Conservation (phyloP, 37 sponge, comb jelly and placozoan species). For the Amphimedon queenslandica region DNA sequence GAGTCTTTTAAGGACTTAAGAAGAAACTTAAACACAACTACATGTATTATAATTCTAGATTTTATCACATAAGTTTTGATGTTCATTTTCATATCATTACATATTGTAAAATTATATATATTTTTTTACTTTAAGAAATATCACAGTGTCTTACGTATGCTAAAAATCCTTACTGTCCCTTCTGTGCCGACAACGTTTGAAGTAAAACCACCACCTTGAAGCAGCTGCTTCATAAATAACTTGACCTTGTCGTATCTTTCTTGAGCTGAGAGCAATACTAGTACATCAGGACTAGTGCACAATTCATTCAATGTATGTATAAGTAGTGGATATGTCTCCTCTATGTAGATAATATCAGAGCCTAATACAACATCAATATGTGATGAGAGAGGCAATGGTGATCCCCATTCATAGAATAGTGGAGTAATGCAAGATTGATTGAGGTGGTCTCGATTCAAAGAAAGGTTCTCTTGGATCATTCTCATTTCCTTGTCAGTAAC, state of each 20-base stretch:
- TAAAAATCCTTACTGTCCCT: no score
- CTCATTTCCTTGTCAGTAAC: conserved; percentile 44
- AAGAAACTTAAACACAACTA: neutral
- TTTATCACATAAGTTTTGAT: neutral
- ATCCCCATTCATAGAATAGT: conserved; percentile 50
- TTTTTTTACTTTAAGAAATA: conserved; percentile 2
- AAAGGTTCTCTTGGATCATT: conserved; percentile 27
- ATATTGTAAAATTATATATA: neutral
- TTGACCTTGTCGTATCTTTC: conserved; percentile 50
- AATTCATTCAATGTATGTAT: conserved; percentile 40
- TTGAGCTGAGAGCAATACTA: conserved; percentile 36
- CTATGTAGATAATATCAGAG: conserved; percentile 68
- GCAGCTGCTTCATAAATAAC: conserved; percentile 30
- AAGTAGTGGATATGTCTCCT: conserved; percentile 37
- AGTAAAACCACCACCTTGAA: neutral
- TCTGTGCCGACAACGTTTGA: no score
- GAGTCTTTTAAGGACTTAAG: conserved; percentile 23
- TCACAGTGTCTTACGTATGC: no score
- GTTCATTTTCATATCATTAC: neutral
- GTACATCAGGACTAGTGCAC: conserved; percentile 5
- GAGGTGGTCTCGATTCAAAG: conserved; percentile 33
- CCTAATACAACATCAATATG: conserved; percentile 63
- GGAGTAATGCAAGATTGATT: conserved; percentile 15
- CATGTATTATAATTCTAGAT: no score
- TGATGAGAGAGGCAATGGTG: conserved; percentile 4